Percentiles rank a stretch among this genome's conserved stretches.
Evolutionary conservation across 2,113 vertebrate genomes (phyloP).

Genomic region (Vombatus ursinus): DNA sequence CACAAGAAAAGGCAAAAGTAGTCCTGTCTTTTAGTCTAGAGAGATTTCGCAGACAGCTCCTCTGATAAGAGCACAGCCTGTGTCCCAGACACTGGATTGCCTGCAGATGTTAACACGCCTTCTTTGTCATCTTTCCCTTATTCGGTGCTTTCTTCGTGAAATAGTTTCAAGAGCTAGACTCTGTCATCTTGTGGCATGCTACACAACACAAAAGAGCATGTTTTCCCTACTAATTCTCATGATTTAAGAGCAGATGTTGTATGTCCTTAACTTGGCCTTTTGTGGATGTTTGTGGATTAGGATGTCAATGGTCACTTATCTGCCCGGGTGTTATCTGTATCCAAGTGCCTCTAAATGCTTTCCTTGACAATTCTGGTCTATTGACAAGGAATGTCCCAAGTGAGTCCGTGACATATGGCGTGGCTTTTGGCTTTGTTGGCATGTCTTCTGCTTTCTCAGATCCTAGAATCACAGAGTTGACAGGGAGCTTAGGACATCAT

Average conservation of each 20-base stretch:
- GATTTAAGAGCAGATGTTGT: neutral
- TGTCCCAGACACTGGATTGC: neutral
- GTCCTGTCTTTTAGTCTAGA: neutral
- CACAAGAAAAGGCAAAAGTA: neutral
- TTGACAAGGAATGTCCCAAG: neutral
- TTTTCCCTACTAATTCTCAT: neutral
- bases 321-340: neutral
- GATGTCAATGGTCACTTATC: neutral
- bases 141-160: neutral
- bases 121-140: neutral
- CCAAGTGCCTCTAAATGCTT: neutral
- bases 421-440: neutral
- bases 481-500: neutral
- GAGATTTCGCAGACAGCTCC: neutral
- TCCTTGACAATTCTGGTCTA: neutral
- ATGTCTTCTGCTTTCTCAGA: neutral
- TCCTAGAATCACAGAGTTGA: neutral
- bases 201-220: neutral
- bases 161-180: neutral
- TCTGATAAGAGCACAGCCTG: neutral
- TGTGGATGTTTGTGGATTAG: neutral
- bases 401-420: neutral
- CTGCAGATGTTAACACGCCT: neutral
- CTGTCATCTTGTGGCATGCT: neutral
- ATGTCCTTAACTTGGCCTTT: neutral